Evolutionary conservation across 2,113 vertebrate species (phyloP), one percentile per base, ranked within the genome.

Genomic region (Motacilla alba): DNA sequence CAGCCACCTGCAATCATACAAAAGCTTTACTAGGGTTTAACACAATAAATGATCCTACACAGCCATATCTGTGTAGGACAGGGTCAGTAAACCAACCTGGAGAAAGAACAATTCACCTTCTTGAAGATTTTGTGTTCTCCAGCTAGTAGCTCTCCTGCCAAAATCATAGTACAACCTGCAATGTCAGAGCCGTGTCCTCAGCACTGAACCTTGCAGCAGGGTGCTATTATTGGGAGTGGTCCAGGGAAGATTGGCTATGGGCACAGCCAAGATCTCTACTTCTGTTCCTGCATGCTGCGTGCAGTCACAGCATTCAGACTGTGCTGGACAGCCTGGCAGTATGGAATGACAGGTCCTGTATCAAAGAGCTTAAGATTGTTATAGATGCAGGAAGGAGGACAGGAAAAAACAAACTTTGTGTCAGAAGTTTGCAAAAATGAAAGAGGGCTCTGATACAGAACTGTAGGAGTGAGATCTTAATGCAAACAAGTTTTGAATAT

Each of bases 11-110:
- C 33, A 93, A 30, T 55, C 31, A 26, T 13, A 43, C 20, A 66
- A 69, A 33, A 53, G 18, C 16, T 88, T 63, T 69, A 19, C 27
- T 20, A 31, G 15, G 6, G 7, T 13, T 77, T 78, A 62, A 60
- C 0, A 0, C 23, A 50, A 74, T 35, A 47, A 70, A 9, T 6
- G 8, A 21, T 1, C 1, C 9, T 35, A 18, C 15, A 30, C 14
- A 46, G 12, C 19, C 24, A 0, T 35, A 30, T 35, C 24, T 60
- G 10, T 49, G 46, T 52, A 64, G 13, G 52, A 27, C 20, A 73
- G 35, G 31, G 30, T 1, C 1, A 73, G 70, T n/a, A 73, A 76
- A 69, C 6, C 22, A 52, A 8, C 41, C 30, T 75, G 24, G 12
- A 47, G 31, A 49, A 68, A 83, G 20, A 31, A 31, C 35, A 90